These are phyloP conservation scores for Crotalus helleri DNA, from an alignment of 2,113 vertebrate species.

Conservation along the genomic window DNA sequence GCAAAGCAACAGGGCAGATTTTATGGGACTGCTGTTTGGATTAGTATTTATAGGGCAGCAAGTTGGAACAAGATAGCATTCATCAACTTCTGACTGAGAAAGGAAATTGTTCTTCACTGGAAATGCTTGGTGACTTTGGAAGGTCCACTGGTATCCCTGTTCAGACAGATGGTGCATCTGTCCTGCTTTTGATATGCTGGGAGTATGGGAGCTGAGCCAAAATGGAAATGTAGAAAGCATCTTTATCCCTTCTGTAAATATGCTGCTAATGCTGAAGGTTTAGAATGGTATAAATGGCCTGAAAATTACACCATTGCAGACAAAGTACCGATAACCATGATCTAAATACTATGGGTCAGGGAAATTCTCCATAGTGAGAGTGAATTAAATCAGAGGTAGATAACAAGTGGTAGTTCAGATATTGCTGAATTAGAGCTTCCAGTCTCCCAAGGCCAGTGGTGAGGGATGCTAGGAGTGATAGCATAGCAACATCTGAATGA, in stretches of 20 bases:
- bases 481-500: not conserved
- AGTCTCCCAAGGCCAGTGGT: not conserved
- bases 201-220: not conserved
- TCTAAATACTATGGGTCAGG: not conserved
- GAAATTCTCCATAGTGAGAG: not conserved
- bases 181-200: not conserved
- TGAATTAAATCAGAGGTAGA: not conserved
- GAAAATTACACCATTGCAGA: not conserved
- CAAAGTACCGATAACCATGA: not conserved
- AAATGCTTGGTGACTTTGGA: not conserved
- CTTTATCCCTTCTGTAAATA: not conserved
- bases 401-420: not conserved
- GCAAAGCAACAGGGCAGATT: not conserved
- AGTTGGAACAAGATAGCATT: not conserved
- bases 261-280: not conserved
- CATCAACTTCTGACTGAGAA: not conserved
- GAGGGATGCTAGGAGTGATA: not conserved
- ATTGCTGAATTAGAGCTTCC: not conserved
- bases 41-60: not conserved
- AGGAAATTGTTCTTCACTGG: not conserved
- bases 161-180: not conserved
- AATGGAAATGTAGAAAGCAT: not conserved
- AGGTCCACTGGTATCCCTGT: not conserved
- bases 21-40: not conserved
- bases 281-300: not conserved